phyloP scores from a whole-genome alignment of 2,797 vertebrate species.

The Thamnophis elegans region DNA sequence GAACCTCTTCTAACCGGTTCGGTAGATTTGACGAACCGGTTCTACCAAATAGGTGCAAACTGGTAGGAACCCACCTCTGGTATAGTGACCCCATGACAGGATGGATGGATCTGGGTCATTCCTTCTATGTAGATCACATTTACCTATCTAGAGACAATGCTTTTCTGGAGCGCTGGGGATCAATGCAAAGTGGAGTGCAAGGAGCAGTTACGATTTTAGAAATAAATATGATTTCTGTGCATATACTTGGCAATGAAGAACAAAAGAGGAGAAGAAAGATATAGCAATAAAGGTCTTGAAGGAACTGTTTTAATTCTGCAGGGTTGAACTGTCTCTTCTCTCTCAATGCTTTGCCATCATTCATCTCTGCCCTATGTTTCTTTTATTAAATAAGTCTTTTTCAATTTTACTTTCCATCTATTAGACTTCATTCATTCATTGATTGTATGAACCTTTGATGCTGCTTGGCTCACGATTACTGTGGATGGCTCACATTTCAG shows the following conservation, averaged over 20 bases:
- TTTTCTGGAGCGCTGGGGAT: not conserved
- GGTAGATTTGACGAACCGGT: no score
- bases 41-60: no score
- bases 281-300: not conserved
- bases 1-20: no score
- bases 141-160: not conserved
- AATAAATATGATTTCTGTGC: not conserved
- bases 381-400: not conserved
- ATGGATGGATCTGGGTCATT: not conserved
- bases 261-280: not conserved
- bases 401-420: not conserved
- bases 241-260: not conserved
- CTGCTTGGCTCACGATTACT: not conserved
- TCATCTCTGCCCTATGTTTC: not conserved
- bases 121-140: not conserved
- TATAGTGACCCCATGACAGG: not conserved
- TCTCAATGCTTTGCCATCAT: not conserved
- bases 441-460: not conserved
- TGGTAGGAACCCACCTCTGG: no score
- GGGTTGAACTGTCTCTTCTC: not conserved
- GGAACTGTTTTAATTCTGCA: not conserved
- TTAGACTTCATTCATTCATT: not conserved
- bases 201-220: not conserved
- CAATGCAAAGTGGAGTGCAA: not conserved
- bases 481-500: not conserved